Evolutionary conservation across 2,888 invertebrate species (phyloP), one percentile per base, ranked within the genome.

Genomic region (Monochamus alternatus): DNA sequence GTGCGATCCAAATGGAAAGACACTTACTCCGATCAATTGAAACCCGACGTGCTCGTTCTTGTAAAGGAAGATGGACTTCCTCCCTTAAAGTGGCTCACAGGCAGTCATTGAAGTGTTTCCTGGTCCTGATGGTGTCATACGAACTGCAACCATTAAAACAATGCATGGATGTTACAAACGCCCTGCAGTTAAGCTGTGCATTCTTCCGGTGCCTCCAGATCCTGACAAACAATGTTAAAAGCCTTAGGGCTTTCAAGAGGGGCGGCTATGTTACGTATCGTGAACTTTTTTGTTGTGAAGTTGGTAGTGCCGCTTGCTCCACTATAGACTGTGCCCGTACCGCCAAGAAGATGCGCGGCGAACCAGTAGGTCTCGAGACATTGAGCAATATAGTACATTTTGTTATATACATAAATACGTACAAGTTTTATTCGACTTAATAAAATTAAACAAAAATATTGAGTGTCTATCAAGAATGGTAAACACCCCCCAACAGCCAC

Each of bases 61-160:
- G 62, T 75, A 10, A 77, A 73, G 43, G 75, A 75, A 63, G 73
- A 77, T 69, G 75, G 73, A 47, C 68, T 74, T 47, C 75, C 77
- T 30, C 72, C 73, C 52, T 51, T 75, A 58, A 75, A 75, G 22
- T 75, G 75, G 73, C 22, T 59, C 12, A 55, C 72, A 47, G 75
- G 71, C 4, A 64, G 68, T 75, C 22, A 9, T 55, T 5, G 30
- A 71, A n/a, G 44, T 72, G 1, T 71, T 71, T 63, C 75, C 72
- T 51, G 75, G 72, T 38, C n/a, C 62, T 43, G 75, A 75, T 71
- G 75, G 75, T n/a, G 63, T 63, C 5, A 59, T 60, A 43, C 32
- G 67, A 58, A 63, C 68, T 52, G 67, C 59, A n/a, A 64, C 63
- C 4, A 66, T 73, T 10, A 75, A 73, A 47, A 75, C 73, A 31